phyloP scores from a whole-genome alignment of 2,888 invertebrate species.

The Epinotia bilunana region DNA sequence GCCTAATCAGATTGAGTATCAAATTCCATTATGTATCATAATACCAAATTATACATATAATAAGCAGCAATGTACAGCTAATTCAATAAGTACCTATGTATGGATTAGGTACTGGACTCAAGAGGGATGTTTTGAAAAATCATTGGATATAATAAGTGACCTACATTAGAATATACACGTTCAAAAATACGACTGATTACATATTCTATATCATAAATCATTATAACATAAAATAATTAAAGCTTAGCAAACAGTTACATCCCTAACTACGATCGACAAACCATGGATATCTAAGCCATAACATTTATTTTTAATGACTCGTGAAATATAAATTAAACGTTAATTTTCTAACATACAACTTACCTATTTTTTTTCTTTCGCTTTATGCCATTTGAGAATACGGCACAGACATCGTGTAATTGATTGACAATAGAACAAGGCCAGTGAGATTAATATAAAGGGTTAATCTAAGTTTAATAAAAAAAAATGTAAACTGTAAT shows the following conservation, averaged over 20 bases:
- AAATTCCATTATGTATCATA: no score
- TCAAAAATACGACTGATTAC: no score
- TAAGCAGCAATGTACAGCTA: no score
- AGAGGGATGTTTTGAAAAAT: no score
- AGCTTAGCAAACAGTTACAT: neutral
- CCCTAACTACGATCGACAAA: neutral
- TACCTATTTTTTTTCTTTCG: conserved; percentile 11
- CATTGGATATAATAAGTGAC: no score
- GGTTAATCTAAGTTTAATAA: neutral
- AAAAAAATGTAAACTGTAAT: neutral
- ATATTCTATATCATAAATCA: no score
- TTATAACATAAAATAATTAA: no score
- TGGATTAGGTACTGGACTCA: no score
- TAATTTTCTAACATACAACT: neutral
- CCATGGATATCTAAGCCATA: neutral
- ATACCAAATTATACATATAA: no score
- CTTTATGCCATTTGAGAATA: conserved; percentile 7
- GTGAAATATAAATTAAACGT: neutral
- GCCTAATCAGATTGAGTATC: no score
- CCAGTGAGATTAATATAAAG: neutral
- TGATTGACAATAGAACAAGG: conserved; percentile 27
- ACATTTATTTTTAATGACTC: neutral
- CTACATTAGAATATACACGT: no score
- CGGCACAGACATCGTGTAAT: conserved; percentile 9
- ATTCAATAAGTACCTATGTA: no score